Conservation (phyloP, 2,797 vertebrate species). For the Sylvia borin region DNA sequence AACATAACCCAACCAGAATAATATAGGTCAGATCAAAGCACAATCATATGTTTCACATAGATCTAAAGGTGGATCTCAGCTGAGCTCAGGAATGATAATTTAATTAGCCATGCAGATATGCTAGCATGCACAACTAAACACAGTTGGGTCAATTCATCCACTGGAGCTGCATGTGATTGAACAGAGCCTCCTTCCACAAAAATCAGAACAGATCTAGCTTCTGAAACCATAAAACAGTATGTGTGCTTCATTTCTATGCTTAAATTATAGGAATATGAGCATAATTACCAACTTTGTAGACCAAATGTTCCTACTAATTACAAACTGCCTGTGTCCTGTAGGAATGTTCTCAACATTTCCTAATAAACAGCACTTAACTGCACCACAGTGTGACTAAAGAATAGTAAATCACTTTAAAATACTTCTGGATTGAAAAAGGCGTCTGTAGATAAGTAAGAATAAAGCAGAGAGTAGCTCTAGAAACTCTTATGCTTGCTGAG, state of each 20-base stretch:
- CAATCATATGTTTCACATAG: fast-evolving
- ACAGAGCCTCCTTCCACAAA: background rate
- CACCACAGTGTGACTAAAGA: background rate
- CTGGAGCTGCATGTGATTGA: background rate
- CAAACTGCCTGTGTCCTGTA: background rate
- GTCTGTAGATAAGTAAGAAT: background rate
- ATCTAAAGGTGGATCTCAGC: background rate
- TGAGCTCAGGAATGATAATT: background rate
- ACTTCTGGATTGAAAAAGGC: background rate
- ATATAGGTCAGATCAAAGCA: background rate
- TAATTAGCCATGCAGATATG: background rate
- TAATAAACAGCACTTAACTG: background rate
- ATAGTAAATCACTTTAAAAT: background rate
- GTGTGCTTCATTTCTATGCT: background rate
- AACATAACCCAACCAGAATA: background rate
- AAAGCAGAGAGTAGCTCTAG: background rate
- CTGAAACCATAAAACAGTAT: background rate
- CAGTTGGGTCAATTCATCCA: background rate
- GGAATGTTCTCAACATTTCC: background rate
- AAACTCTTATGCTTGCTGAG: background rate
- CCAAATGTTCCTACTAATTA: slow-evolving; percentile 14
- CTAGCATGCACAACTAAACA: background rate
- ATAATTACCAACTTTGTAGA: slow-evolving; percentile 1
- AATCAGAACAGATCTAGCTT: background rate
- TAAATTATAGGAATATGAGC: background rate